phyloP scores from a whole-genome alignment of 2,797 vertebrate genomes.

The Ibycter americanus region DNA sequence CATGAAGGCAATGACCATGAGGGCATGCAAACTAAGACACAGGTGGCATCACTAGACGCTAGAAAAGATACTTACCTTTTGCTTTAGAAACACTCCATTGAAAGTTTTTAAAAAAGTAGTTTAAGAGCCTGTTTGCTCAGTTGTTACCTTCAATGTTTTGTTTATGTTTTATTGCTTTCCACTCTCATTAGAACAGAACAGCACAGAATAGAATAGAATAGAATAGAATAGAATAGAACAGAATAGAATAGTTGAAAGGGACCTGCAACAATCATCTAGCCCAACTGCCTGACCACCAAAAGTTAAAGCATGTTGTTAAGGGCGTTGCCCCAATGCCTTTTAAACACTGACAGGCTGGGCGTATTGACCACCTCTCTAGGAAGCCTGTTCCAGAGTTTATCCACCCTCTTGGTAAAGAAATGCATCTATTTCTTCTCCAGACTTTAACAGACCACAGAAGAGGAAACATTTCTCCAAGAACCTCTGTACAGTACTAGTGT shows the following conservation, averaged over 20 bases:
- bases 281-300: neutral
- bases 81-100: neutral
- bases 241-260: neutral
- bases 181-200: neutral
- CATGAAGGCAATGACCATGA: neutral
- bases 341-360: neutral
- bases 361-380: neutral
- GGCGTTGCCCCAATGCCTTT: neutral
- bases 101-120: neutral
- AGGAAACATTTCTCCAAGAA: neutral
- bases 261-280: accelerated
- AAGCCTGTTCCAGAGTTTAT: neutral
- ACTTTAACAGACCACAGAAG: neutral
- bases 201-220: no score
- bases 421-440: neutral
- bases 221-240: neutral
- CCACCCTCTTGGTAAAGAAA: neutral
- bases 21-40: neutral
- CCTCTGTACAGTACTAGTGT: neutral
- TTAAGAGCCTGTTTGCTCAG: neutral
- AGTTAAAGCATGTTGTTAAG: neutral
- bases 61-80: neutral
- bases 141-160: neutral
- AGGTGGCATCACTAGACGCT: neutral
- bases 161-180: neutral